These are phyloP conservation scores for Tillus elongatus DNA, from an alignment of 2,888 invertebrate genomes.

Conservation along the genomic window DNA sequence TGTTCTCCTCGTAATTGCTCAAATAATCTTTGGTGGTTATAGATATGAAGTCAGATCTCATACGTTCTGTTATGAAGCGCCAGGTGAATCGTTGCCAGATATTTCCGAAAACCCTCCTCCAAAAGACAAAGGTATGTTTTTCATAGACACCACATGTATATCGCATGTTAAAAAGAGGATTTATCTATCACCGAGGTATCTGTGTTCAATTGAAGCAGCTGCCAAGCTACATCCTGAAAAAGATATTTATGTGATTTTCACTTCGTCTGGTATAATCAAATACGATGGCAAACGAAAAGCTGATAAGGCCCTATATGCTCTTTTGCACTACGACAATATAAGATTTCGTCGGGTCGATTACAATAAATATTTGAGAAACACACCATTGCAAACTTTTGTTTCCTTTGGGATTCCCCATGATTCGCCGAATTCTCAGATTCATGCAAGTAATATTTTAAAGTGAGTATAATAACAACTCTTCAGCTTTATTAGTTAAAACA, in stretches of 20 bases:
- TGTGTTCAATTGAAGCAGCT: background rate
- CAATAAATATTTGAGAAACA: background rate
- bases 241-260: constrained; percentile 1
- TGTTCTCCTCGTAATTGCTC: too few relatives aligned
- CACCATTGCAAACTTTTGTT: background rate
- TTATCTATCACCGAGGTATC: background rate
- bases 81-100: too few relatives aligned
- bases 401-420: too few relatives aligned
- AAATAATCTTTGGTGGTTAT: too few relatives aligned
- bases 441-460: too few relatives aligned
- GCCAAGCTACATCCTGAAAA: background rate
- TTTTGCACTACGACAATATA: background rate
- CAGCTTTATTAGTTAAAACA: too few relatives aligned
- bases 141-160: background rate
- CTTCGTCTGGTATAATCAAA: too few relatives aligned
- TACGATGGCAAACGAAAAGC: background rate
- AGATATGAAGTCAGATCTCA: too few relatives aligned
- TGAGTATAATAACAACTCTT: too few relatives aligned
- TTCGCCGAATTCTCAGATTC: too few relatives aligned
- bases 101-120: too few relatives aligned
- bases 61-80: too few relatives aligned
- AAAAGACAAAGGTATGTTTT: background rate
- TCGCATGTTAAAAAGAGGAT: background rate
- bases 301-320: background rate
- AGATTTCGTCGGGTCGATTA: background rate